These are phyloP conservation scores for Phyllostomus hastatus DNA, from an alignment of 2,113 vertebrate species.

Conservation along the genomic window DNA sequence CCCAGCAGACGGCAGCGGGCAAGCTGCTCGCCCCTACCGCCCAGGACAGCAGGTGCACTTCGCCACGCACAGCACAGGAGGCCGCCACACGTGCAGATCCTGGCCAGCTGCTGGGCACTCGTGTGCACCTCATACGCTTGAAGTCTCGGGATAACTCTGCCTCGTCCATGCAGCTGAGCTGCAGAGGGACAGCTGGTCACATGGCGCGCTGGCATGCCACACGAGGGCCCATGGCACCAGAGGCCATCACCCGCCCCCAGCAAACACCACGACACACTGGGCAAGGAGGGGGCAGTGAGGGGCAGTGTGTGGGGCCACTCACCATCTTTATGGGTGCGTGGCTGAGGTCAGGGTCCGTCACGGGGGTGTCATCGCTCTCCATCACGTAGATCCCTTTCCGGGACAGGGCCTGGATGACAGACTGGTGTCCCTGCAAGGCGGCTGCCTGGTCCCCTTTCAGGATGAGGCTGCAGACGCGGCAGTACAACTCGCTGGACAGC, in stretches of 20 bases:
- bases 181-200: neutral
- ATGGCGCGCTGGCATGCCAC: accelerated
- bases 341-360: constrained; percentile 90
- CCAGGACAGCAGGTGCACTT: neutral
- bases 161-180: neutral
- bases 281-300: neutral
- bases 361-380: constrained; percentile 88
- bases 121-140: accelerated
- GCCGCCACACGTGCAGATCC: accelerated
- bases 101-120: neutral
- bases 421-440: constrained; percentile 89
- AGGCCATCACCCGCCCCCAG: neutral
- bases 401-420: constrained; percentile 91
- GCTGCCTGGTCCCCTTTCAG: constrained; percentile 91
- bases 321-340: constrained; percentile 95
- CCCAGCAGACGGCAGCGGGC: accelerated
- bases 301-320: constrained; percentile 36
- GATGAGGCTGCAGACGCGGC: constrained; percentile 91
- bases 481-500: constrained; percentile 94
- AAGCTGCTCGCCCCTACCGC: accelerated
- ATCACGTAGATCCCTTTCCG: constrained; percentile 94
- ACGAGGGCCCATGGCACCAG: accelerated
- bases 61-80: neutral
- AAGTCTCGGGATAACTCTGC: accelerated
- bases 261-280: neutral